These are phyloP conservation scores for Stichodactyla helianthus DNA, from an alignment of 64 coral and sea anemone species.

Conservation along the genomic window DNA sequence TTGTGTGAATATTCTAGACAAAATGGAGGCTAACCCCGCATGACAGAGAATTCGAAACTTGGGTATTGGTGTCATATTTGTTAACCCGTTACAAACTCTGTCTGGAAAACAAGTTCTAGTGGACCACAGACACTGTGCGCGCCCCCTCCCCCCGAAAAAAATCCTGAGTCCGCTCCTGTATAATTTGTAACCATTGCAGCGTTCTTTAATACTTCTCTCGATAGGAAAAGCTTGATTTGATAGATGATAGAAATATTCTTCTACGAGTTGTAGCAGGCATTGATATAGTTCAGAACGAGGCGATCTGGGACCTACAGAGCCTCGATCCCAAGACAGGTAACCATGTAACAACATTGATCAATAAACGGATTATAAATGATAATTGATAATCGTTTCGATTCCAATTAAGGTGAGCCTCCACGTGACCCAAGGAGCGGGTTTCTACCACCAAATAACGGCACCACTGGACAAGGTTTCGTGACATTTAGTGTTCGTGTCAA, in stretches of 20 bases:
- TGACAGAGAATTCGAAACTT: no score
- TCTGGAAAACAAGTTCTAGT: no score
- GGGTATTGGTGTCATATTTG: no score
- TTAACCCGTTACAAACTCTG: no score
- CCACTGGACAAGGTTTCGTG: slow-evolving; percentile 74
- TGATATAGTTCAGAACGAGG: slow-evolving; percentile 54
- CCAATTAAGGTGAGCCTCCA: slow-evolving; percentile 43
- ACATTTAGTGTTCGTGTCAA: slow-evolving; percentile 57
- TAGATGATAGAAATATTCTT: slow-evolving; percentile 40
- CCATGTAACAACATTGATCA: neutral
- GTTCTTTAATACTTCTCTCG: neutral
- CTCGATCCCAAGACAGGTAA: slow-evolving; percentile 73
- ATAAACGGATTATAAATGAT: no score
- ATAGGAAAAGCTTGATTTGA: slow-evolving; percentile 59
- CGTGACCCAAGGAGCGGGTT: slow-evolving; percentile 65
- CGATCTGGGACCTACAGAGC: slow-evolving; percentile 62
- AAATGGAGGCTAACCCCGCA: no score
- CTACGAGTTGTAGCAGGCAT: slow-evolving; percentile 56
- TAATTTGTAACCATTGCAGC: neutral
- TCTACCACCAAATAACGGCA: slow-evolving; percentile 80
- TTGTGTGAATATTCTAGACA: no score
- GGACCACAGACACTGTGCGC: no score
- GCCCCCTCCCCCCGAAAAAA: no score
- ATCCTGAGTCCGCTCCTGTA: neutral
- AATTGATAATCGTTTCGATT: neutral